These are phyloP conservation scores for Saimiri boliviensis DNA, from an alignment of 2,113 vertebrate species.

Conservation along the genomic window DNA sequence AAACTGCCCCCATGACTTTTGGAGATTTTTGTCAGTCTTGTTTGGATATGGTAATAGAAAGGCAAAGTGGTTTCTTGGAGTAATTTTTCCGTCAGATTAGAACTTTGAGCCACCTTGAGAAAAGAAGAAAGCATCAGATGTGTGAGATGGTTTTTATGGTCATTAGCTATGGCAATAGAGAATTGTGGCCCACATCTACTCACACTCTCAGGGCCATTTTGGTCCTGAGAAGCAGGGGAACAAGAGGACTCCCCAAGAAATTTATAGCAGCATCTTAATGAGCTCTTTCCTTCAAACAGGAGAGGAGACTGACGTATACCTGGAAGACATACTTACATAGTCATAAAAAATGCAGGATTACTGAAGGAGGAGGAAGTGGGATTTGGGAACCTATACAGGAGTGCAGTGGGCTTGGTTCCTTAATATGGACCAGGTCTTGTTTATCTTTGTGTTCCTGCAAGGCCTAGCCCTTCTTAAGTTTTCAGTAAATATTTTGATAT, in stretches of 20 bases:
- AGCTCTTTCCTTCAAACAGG: background rate
- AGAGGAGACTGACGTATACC: background rate
- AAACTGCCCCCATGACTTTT: background rate
- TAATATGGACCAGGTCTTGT: background rate
- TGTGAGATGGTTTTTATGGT: background rate
- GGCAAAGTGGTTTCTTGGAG: background rate
- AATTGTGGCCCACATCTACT: background rate
- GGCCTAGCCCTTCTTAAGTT: background rate
- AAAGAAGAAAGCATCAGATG: background rate
- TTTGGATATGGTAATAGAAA: background rate
- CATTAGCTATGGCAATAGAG: background rate
- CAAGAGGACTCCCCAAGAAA: background rate
- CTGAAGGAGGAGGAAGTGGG: background rate
- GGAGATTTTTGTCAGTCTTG: background rate
- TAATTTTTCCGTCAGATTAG: background rate
- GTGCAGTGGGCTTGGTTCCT: background rate
- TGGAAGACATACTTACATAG: background rate
- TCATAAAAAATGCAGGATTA: background rate
- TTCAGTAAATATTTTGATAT: background rate
- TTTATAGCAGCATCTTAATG: background rate
- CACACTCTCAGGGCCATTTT: background rate
- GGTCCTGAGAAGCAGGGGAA: background rate
- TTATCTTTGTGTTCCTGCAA: background rate
- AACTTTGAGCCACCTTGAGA: background rate
- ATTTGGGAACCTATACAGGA: too few relatives aligned